phyloP scores from a whole-genome alignment of 2,797 vertebrate genomes.

The Coregonus sp. region DNA sequence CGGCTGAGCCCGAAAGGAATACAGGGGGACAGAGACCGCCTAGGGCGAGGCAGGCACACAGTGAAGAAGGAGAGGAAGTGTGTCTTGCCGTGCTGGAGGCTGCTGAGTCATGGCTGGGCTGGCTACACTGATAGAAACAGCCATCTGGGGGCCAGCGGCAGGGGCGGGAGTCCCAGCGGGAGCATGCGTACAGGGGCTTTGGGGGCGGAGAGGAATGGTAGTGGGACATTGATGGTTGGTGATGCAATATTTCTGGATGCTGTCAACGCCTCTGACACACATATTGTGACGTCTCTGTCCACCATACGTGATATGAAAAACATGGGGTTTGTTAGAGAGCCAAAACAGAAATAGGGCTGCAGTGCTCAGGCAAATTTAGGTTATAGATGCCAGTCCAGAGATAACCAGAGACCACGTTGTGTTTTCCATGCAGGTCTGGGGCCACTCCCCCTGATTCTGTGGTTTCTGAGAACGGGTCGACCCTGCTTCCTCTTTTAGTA shows the following conservation, averaged over 20 bases:
- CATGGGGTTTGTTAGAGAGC: background rate
- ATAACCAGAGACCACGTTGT: background rate
- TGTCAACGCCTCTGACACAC: background rate
- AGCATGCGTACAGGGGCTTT: background rate
- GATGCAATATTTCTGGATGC: background rate
- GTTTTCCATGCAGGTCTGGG: background rate
- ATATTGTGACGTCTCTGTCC: background rate
- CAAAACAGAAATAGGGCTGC: background rate
- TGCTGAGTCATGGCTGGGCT: slow-evolving; percentile 92
- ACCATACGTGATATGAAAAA: background rate
- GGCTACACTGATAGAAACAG: slow-evolving; percentile 86
- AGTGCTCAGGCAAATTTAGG: background rate
- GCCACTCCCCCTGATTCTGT: background rate
- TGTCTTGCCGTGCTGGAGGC: slow-evolving; percentile 37
- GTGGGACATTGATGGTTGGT: background rate
- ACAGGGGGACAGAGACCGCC: slow-evolving; percentile 35
- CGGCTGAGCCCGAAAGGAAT: slow-evolving; percentile 23
- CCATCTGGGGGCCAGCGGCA: slow-evolving; percentile 73
- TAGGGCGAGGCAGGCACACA: background rate
- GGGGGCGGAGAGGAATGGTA: background rate
- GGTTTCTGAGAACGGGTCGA: background rate
- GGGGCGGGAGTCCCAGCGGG: slow-evolving; percentile 54
- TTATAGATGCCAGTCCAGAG: background rate
- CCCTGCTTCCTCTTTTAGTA: background rate
- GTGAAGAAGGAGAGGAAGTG: slow-evolving; percentile 69